These are phyloP conservation scores for Aphelocoma coerulescens DNA, from an alignment of 2,113 vertebrate species.

Conservation along the genomic window DNA sequence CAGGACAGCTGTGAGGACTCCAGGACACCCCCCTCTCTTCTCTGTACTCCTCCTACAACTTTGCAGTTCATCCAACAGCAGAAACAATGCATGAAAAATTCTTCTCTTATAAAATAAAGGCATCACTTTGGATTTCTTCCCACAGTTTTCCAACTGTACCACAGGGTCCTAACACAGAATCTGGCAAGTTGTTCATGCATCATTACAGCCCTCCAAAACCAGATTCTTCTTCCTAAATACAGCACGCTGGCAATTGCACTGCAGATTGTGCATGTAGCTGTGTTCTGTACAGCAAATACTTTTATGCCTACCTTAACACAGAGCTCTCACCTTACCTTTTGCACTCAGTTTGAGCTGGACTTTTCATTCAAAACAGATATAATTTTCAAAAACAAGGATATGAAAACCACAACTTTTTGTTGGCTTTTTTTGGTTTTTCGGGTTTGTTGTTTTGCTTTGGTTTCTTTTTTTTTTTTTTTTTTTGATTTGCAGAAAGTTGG, in stretches of 20 bases:
- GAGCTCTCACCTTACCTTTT: background rate
- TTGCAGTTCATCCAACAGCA: background rate
- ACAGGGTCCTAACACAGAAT: background rate
- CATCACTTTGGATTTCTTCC: background rate
- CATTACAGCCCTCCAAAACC: background rate
- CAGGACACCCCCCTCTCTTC: background rate
- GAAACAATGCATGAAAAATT: background rate
- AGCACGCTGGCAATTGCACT: background rate
- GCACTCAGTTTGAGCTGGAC: background rate
- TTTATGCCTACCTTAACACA: background rate
- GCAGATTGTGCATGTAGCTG: background rate
- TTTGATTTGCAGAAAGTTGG: background rate
- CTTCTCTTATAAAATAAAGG: background rate
- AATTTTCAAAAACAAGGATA: background rate
- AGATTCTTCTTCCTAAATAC: background rate
- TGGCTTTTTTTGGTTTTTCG: too few relatives aligned
- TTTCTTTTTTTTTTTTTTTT: background rate
- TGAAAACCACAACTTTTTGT: background rate
- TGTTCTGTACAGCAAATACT: background rate
- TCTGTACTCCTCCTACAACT: background rate
- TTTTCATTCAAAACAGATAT: background rate
- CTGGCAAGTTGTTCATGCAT: background rate
- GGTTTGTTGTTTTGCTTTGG: background rate
- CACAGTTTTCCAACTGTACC: background rate
- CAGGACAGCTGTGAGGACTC: conserved; percentile 18